Conservation (phyloP, 2,888 invertebrate genomes). For the Bembecia ichneumoniformis region DNA sequence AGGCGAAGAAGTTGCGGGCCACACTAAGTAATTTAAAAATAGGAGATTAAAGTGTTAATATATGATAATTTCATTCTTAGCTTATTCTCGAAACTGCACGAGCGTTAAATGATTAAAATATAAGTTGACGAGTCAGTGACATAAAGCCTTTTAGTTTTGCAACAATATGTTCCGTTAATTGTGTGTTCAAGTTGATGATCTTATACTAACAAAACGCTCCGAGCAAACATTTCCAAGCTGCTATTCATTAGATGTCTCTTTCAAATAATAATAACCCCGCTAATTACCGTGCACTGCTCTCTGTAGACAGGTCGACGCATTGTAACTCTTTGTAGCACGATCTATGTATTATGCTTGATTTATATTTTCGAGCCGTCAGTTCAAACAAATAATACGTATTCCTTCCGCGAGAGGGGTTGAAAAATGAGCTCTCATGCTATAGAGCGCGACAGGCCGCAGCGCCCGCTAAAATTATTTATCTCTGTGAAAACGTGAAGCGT, state of each 20-base stretch:
- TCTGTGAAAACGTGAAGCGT: constrained; percentile 5
- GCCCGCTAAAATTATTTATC: constrained; percentile 28
- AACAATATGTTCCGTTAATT: not conserved
- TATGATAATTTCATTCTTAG: no score
- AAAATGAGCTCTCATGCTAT: constrained; percentile 31
- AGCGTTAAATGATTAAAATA: no score
- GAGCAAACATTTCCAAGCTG: not conserved
- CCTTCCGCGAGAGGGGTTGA: constrained; percentile 23
- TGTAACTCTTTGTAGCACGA: not conserved
- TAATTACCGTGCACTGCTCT: constrained; percentile 4
- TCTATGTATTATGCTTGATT: constrained; percentile 23
- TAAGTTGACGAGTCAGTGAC: no score
- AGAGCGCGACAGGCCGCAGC: constrained; percentile 17
- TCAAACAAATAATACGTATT: constrained; percentile 36
- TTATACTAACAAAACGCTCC: not conserved
- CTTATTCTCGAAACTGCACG: no score
- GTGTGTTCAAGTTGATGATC: not conserved
- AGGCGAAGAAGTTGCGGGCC: no score
- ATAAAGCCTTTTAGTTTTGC: not conserved
- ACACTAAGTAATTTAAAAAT: no score
- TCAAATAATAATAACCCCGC: constrained; percentile 2
- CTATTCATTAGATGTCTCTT: not conserved
- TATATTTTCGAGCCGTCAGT: constrained; percentile 40
- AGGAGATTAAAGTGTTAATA: no score
- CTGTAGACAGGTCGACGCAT: constrained; percentile 2